Conservation (phyloP, 2,888 invertebrate genomes). For the Shargacucullia verbasci region DNA sequence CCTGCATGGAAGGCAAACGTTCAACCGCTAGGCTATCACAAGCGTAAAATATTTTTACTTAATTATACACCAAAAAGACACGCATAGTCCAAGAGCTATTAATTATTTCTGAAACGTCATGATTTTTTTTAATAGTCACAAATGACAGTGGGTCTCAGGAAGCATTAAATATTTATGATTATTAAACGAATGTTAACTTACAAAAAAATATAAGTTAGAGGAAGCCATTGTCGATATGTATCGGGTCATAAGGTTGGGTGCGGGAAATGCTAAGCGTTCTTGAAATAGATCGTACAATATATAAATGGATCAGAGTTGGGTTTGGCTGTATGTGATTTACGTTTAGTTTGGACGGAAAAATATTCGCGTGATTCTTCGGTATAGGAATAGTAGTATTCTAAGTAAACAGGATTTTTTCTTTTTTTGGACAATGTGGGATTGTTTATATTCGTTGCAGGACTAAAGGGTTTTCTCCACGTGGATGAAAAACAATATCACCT, state of each 20-base stretch:
- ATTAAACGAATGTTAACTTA: slow-evolving; percentile 47
- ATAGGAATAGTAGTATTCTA: no score
- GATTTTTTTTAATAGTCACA: slow-evolving; percentile 38
- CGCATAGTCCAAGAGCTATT: slow-evolving; percentile 3
- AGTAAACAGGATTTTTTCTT: no score
- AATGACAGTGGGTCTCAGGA: slow-evolving; percentile 52
- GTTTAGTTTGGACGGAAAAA: background rate
- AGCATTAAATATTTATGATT: slow-evolving; percentile 59
- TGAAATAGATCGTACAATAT: slow-evolving; percentile 22
- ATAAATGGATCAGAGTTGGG: background rate
- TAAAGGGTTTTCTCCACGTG: no score
- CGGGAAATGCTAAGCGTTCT: slow-evolving; percentile 13
- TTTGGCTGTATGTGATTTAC: background rate
- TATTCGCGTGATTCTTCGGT: no score
- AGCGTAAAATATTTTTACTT: no score
- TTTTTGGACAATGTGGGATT: no score
- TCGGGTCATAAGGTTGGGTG: slow-evolving; percentile 33
- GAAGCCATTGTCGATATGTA: slow-evolving; percentile 22
- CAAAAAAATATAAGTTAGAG: slow-evolving; percentile 23
- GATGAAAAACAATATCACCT: no score
- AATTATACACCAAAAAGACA: slow-evolving; percentile 2
- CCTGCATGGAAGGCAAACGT: no score
- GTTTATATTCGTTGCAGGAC: no score
- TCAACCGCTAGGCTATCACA: no score
- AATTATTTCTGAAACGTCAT: slow-evolving; percentile 20